Evolutionary conservation across 2,888 invertebrate genomes (phyloP).

Genomic region (Drosophila infuscata): DNA sequence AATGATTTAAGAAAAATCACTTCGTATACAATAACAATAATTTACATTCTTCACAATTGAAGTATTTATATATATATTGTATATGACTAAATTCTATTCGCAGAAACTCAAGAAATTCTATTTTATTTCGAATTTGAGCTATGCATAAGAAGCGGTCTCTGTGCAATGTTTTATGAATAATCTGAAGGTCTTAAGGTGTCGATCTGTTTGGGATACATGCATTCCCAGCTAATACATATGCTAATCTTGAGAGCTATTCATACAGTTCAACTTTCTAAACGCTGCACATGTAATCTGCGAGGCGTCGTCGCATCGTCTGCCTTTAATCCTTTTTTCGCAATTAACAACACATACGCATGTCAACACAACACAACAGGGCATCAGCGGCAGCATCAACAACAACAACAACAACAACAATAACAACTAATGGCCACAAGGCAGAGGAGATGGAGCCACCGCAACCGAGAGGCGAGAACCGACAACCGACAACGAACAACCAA

Average conservation of each 20-base stretch:
- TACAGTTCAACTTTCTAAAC: conserved; percentile 65
- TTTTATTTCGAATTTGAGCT: neutral
- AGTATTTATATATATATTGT: neutral
- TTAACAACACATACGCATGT: conserved; percentile 79
- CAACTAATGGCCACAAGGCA: conserved; percentile 60
- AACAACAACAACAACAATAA: conserved; percentile 23
- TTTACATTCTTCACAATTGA: neutral
- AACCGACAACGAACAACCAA: conserved; percentile 23
- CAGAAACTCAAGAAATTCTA: neutral
- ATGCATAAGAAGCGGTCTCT: neutral
- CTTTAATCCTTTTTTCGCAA: conserved; percentile 77
- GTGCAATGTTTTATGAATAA: neutral
- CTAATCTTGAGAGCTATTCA: conserved; percentile 43
- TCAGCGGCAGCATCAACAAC: conserved; percentile 14
- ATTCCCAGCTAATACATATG: conserved; percentile 24
- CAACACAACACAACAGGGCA: conserved; percentile 77
- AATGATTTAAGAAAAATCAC: neutral
- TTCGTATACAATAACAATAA: neutral
- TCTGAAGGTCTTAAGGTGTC: conserved; percentile 5
- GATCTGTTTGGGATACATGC: conserved; percentile 14
- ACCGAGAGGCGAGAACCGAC: conserved; percentile 20
- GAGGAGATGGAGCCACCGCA: conserved; percentile 48
- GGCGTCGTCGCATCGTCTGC: conserved; percentile 44
- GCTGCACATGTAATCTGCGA: conserved; percentile 60
- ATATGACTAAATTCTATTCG: no score